Evolutionary conservation across 1,140 invertebrate genomes (phyloP), one percentile per base, ranked within the genome.

Genomic region (Oryzaephilus surinamensis): DNA sequence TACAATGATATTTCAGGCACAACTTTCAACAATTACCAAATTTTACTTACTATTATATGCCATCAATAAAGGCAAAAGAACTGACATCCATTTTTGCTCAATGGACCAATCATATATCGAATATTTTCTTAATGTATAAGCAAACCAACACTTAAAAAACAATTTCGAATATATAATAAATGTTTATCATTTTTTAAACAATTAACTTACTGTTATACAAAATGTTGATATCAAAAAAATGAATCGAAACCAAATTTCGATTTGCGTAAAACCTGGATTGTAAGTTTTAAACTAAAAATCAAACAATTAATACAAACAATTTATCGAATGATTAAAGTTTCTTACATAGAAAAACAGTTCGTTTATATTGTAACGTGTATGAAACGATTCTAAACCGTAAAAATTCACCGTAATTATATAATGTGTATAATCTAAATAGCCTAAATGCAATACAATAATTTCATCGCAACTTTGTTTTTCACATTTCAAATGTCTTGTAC

Each of bases 201-300:
- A 13, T 12, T 16, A 13, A 79, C 80, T 84, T 76, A 97, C 92
- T 43, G 88, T 84, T 4, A 89, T 77, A 29, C 79, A 62, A 63
- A 97, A 96, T 2, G 90, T 85, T 6, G 82, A 72, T 2, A 93
- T 60, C 16, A 96, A 68, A 63, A 96, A 97, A 51, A 95, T 85
- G 58, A 95, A 85, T 49, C 93, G 70, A 58, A 97, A 93, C 88
- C 91, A 96, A 40, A 97, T 92, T 70, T 97, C 92, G 54, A 96
- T 82, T 66, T 94, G 88, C 6, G 92, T 97, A 57, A 96, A 97
- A 1, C 80, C 80, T 32, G 91, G 85, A 65, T 95, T 96, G 65
- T 94, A 96, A 7, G 82, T 92, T 63, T 93, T 93, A 60, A 96
- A 95, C 91, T 96, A 72, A 43, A 78, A 79, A 57, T 3, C 18